Base-by-base conservation (phyloP, 2,888 invertebrate genomes). In the Drosophila leonis region DNA sequence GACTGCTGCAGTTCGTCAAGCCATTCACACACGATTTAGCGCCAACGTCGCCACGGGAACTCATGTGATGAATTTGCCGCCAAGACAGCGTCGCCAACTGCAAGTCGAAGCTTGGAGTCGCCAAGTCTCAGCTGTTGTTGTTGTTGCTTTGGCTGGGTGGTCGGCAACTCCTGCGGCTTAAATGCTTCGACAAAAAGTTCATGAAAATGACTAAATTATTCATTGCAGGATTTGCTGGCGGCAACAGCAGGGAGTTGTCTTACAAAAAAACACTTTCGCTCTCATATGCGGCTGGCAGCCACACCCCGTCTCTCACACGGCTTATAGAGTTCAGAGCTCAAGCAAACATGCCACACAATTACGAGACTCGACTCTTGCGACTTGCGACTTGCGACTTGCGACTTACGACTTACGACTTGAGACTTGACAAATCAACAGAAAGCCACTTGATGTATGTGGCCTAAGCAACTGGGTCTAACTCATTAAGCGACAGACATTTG, bases 31-130 rank as follows among this genome's bases (percentile, higher is more conserved):
- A 88, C 80, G 86, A 88, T 85, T 88, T 83, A 82, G 85, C 80
- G 80, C 72, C 80, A 75, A 31, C 56, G 56, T 67, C 67, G 68
- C 88, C 82, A 80, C 83, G 74, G 88, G 82, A 78, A 70, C 78
- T 82, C 89, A 81, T 88, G 84, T 84, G 84, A 88, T 84, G 89
- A 84, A 84, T 88, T 86, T 89, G 89, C 84, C 84, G 84, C 84
- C 87, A 76, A 88, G 83, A 62, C 89, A 78, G 75, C 78, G 83
- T 61, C 64, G 77, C 65, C 75, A 70, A 33, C 44, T 57, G 27
- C 37, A 39, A 57, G 44, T 46, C 59, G 39, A 35, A 52, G 44
- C 27, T 39, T 39, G 51, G 29, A 60, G 56, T 41, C 44, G 59
- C 54, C 42, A 37, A 64, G 39, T 37, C n/a, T 35, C 57, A 56